Evolutionary conservation across 2,797 vertebrate species (phyloP).

Genomic region (Discoglossus pictus): DNA sequence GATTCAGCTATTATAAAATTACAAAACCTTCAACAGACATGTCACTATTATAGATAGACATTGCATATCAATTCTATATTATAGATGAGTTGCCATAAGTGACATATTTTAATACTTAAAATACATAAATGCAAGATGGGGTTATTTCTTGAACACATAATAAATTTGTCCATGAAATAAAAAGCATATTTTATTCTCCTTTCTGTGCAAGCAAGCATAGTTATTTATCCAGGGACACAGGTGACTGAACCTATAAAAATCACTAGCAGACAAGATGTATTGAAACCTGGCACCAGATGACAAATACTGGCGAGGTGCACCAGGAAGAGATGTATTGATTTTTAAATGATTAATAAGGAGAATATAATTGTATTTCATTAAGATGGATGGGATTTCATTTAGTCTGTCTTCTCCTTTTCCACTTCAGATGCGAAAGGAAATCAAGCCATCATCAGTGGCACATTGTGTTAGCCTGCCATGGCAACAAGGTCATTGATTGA

Average conservation of each 20-base stretch:
- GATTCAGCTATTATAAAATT: no score
- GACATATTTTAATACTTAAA: no score
- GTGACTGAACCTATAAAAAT: slow-evolving; percentile 96
- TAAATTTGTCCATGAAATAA: slow-evolving; percentile 16
- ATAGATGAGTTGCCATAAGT: no score
- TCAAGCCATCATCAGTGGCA: slow-evolving; percentile 89
- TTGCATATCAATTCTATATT: no score
- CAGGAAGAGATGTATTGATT: slow-evolving; percentile 99
- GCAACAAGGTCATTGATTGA: slow-evolving; percentile 89
- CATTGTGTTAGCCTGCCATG: slow-evolving; percentile 88
- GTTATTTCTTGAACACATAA: no score
- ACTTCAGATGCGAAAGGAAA: slow-evolving; percentile 93
- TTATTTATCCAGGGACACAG: slow-evolving; percentile 87
- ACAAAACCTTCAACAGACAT: no score
- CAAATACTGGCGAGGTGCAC: slow-evolving; percentile 93
- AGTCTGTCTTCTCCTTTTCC: slow-evolving; percentile 94
- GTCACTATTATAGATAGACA: no score
- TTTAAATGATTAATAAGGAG: slow-evolving; percentile 99
- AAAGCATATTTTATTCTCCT: slow-evolving; percentile 26
- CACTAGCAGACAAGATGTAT: slow-evolving; percentile 91
- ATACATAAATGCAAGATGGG: no score
- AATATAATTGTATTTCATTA: slow-evolving; percentile 99
- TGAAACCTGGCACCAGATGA: slow-evolving; percentile 87
- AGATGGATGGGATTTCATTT: slow-evolving; percentile 99
- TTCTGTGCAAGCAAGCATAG: slow-evolving; percentile 62